Percentiles rank a stretch among this genome's conserved stretches.
phyloP scores from a whole-genome alignment of 2,888 invertebrate genomes.

The Cabera pusaria region DNA sequence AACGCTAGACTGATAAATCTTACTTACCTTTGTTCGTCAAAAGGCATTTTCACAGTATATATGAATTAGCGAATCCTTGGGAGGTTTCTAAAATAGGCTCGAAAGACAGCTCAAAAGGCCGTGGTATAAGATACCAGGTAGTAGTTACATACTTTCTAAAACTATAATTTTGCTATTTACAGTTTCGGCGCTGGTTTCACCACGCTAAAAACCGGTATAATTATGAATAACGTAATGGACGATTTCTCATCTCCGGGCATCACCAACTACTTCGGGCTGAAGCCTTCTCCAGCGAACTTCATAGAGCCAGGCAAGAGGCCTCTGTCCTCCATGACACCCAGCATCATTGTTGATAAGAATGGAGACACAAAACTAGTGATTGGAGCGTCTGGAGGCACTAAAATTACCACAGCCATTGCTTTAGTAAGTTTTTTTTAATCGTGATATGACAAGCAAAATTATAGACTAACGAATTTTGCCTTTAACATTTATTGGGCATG shows the following conservation, averaged over 20 bases:
- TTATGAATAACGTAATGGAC: conserved; percentile 98
- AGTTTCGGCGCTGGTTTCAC: conserved; percentile 93
- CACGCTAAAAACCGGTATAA: conserved; percentile 91
- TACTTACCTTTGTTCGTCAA: no score
- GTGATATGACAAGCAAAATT: no score
- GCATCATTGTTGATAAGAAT: conserved; percentile 87
- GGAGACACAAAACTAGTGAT: conserved; percentile 88
- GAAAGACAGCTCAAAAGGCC: no score
- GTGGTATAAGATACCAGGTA: no score
- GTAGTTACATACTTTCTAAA: no score
- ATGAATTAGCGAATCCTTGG: no score
- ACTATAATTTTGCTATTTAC: no score
- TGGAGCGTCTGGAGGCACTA: conserved; percentile 93
- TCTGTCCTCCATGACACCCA: conserved; percentile 93
- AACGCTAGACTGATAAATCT: no score
- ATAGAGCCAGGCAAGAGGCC: conserved; percentile 92
- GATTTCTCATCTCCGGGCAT: conserved; percentile 94
- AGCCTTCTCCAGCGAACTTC: conserved; percentile 91
- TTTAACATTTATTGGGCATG: no score
- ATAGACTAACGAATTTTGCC: no score
- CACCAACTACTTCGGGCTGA: conserved; percentile 86
- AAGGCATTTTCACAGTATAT: no score
- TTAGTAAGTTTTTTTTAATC: conserved; percentile 69
- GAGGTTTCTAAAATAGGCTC: no score
- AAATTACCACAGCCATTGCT: conserved; percentile 89